Conservation (phyloP, 2,888 invertebrate species). For the Platycheirus rosarum region DNA sequence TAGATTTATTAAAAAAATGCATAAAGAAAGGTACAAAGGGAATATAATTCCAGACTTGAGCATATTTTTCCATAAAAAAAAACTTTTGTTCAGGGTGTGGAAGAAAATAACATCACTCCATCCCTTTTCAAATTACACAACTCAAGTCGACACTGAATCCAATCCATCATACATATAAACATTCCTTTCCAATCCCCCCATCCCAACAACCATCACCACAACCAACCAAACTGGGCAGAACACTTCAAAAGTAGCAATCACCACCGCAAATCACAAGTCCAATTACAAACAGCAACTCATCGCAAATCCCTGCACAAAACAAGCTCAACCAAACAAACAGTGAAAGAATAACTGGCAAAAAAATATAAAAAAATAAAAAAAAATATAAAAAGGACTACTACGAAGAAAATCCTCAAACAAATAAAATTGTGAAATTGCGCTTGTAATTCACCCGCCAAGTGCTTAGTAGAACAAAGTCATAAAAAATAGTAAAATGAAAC, state of each 20-base stretch:
- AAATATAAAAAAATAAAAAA: slow-evolving; percentile 10
- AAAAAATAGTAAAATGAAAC: slow-evolving; percentile 78
- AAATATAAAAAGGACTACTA: slow-evolving; percentile 13
- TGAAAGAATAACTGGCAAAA: slow-evolving; percentile 31
- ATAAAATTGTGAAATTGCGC: slow-evolving; percentile 74
- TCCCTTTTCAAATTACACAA: slow-evolving; percentile 21
- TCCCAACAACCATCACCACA: background rate
- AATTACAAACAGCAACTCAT: slow-evolving; percentile 70
- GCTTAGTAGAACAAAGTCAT: slow-evolving; percentile 77
- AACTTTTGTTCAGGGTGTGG: background rate
- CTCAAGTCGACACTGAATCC: slow-evolving; percentile 6
- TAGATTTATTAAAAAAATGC: too few species aligned
- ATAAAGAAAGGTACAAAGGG: too few species aligned
- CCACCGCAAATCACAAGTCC: slow-evolving; percentile 65
- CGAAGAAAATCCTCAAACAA: slow-evolving; percentile 63
- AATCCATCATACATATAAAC: slow-evolving; percentile 13
- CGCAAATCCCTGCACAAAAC: slow-evolving; percentile 61
- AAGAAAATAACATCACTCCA: background rate
- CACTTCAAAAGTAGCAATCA: slow-evolving; percentile 50
- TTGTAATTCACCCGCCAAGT: slow-evolving; percentile 74
- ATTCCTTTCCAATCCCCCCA: background rate
- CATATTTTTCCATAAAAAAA: too few species aligned
- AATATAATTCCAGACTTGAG: too few species aligned
- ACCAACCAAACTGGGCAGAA: slow-evolving; percentile 17
- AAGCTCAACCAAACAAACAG: slow-evolving; percentile 47